Base-by-base conservation (phyloP, 2,797 vertebrate genomes). In the Peromyscus nudipes region DNA sequence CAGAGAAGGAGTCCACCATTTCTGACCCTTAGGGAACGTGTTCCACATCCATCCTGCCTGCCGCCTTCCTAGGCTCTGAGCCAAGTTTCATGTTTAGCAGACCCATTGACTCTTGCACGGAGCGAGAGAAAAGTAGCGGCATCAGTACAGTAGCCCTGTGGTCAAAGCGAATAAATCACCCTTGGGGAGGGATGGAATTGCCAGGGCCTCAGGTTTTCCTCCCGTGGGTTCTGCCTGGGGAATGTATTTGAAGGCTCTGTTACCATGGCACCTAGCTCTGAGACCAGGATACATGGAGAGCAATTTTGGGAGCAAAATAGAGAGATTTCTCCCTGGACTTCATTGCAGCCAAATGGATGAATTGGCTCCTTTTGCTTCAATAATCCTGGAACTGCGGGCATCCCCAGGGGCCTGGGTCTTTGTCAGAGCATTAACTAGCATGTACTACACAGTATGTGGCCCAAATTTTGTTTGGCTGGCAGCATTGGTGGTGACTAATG, bases 251-350 rank as follows among this genome's bases (percentile, higher is more conserved):
- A 89, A 95, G 82, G 71, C 95, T 96, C 79, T 60, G 96, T 97
- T 96, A 69, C 96, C 96, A 94, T 95, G 94, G 96, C 95, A 92
- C 75, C 96, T 82, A 65, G 67, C 84, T 52, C 80, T 46, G 80
- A 94, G 83, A 93, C 75, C 82, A 75, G 89, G 85, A 89, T 89
- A 77, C 27, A 46, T 57, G 71, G 91, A 96, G 96, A 96, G 80
- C 95, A 94, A n/a, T 89, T 92, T 96, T 25, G 23, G 89, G 89
- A 97, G 67, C 96, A 89, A 96, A 94, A 95, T 23, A 77, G 64
- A 96, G 55, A 96, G 90, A 85, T 96, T 97, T 97, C 92, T 96
- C 94, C 52, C 83, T 73, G 91, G 95, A 93, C 95, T 96, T 94
- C 31, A 31, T 87, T 91, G 85, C 82, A 95, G 91, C 94, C 95